phyloP scores from a whole-genome alignment of 2,797 vertebrate genomes.

The Cynopterus sphinx region DNA sequence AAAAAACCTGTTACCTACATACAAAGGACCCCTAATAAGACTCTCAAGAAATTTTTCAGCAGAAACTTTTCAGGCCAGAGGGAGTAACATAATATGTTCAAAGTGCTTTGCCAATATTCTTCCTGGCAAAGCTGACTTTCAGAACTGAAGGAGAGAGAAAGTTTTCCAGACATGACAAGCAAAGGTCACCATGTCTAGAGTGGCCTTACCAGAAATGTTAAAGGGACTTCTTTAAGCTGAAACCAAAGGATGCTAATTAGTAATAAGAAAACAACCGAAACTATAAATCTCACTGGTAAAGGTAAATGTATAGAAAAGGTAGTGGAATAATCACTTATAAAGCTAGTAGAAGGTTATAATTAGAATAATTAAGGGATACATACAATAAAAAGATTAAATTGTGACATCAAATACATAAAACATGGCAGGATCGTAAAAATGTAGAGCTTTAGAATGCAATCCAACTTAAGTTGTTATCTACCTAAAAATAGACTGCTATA shows the following conservation, averaged over 20 bases:
- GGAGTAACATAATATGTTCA: neutral
- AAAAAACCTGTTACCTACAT: neutral
- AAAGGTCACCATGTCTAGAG: neutral
- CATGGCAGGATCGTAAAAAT: neutral
- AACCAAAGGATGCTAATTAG: neutral
- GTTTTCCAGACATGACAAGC: neutral
- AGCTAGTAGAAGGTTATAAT: neutral
- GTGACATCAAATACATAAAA: neutral
- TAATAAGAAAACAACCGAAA: neutral
- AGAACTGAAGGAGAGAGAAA: neutral
- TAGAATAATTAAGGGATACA: neutral
- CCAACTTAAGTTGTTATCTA: neutral
- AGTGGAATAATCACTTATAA: neutral
- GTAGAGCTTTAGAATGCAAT: neutral
- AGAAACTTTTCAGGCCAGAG: neutral
- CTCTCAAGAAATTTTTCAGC: neutral
- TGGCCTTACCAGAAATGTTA: neutral
- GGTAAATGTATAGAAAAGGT: neutral
- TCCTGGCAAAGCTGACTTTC: neutral
- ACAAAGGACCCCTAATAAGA: neutral
- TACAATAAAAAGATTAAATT: neutral
- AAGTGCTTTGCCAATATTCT: neutral
- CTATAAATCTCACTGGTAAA: neutral
- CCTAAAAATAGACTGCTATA: neutral
- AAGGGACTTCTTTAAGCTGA: neutral